Evolutionary conservation across 2,888 invertebrate genomes (phyloP), one percentile per base, ranked within the genome.

Genomic region (Punctoribates punctum): DNA sequence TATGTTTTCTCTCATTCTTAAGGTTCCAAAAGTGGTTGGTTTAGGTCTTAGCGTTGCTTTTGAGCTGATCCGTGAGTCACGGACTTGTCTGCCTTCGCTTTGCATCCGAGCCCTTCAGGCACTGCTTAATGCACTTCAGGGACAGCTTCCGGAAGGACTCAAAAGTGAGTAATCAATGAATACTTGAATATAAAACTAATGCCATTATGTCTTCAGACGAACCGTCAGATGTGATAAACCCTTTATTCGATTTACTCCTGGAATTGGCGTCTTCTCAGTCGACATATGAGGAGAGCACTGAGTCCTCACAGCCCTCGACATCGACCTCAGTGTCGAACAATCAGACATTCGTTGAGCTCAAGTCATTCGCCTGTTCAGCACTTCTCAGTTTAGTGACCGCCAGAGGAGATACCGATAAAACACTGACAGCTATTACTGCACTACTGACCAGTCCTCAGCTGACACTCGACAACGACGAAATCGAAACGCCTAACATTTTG

Each of bases 331-430:
- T 42, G 25, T 42, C 70, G 0, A 38, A 70, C 11, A 70, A 42
- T 70, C 46, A 20, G 46, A 70, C 70, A 23, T 70, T 70, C 5
- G 42, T 70, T 78, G 88, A 88, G 80, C 87, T 96, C 81, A 93
- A 94, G 25, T 90, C 94, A 5, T 88, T 94, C 77, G 94, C 96
- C 73, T 94, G 94, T 83, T 91, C 97, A 1, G 96, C 96, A 81
- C 87, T 99, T 11, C 87, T 97, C 74, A 93, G 95, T 75, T 86
- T 98, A 78, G 93, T 94, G 17, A 92, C 97, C 72, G 96, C 96
- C 0, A 87, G 93, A 75, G 98, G 97, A 5, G 93, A 96, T 83
- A 93, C 96, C 13, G 94, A 94, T 77, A 91, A 94, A 82, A 89
- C 94, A 81, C 87, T 97, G 8, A 90, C 90, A 81, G 94, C 96